Evolutionary conservation across 2,888 invertebrate species (phyloP).

Genomic region (Andricus quercusramuli): DNA sequence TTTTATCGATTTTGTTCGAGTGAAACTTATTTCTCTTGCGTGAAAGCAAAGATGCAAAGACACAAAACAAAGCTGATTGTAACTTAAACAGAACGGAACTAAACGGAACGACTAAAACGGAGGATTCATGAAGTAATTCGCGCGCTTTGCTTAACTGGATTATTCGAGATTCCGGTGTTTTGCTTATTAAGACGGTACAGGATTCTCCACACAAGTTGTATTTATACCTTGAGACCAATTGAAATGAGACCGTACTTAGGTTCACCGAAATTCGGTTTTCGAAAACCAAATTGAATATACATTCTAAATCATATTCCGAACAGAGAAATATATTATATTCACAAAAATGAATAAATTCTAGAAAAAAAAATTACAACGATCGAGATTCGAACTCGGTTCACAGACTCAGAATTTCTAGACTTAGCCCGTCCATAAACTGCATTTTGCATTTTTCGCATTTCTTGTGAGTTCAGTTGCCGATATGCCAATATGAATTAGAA

Average conservation of each 20-base stretch:
- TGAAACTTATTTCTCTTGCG: not conserved
- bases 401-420: too few species aligned
- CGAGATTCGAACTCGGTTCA: too few species aligned
- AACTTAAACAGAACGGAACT: constrained; percentile 21
- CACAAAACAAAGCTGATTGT: constrained; percentile 23
- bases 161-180: constrained; percentile 62
- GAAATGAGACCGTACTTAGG: not conserved
- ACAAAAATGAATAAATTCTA: too few species aligned
- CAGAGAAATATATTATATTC: too few species aligned
- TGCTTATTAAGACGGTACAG: constrained; percentile 59
- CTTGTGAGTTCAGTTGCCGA: too few species aligned
- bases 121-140: constrained; percentile 60
- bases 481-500: too few species aligned
- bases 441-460: too few species aligned
- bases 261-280: not conserved
- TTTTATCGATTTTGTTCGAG: not conserved
- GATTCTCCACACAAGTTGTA: not conserved
- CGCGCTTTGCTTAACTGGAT: constrained; percentile 65
- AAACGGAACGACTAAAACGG: constrained; percentile 31
- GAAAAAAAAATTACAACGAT: too few species aligned
- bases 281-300: not conserved
- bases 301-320: too few species aligned
- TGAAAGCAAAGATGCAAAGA: not conserved
- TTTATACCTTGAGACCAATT: not conserved
- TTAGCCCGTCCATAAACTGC: too few species aligned